Base-by-base conservation (phyloP, 2,113 vertebrate genomes). In the Labeo catla region DNA sequence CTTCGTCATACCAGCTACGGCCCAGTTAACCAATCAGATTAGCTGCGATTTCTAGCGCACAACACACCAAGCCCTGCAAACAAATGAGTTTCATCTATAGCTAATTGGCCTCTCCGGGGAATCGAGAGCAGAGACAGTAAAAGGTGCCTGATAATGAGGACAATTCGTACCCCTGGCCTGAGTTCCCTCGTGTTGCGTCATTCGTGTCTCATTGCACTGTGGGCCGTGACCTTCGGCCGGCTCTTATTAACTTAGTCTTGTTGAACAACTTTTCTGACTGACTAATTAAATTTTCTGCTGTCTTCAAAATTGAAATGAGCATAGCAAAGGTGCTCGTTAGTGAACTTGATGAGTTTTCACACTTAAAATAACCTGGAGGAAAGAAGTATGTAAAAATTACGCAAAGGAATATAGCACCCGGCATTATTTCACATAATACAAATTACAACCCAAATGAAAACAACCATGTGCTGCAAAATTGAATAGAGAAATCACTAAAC, bases 41-140 rank as follows among this genome's bases (percentile, higher is more conserved):
- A 83, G 28, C 73, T 50, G 50, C 63, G n/a, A 57, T 81, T 52
- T 70, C n/a, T n/a, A 47, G 80, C 9, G 28, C 50, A 43, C 36
- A 28, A 72, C 76, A 81, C 43, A 81, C 61, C 57, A 57, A 84
- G 19, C n/a, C 70, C 12, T 16, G 8, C 57, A 82, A 84, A 76
- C 76, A 86, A 89, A 88, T 12, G 43, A 80, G 73, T 54, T 73
- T 78, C 47, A 68, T 86, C 76, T 81, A 50, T 43, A 70, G 80
- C 85, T 91, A 89, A 91, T 91, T 91, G 88, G 85, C 80, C 57
- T 88, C 87, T 83, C 54, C 1, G 54, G 83, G 84, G 87, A 89
- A 72, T 57, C 59, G 61, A 49, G 84, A 68, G 63, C 28, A 66
- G 21, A 86, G 63, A 86, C 70, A 82, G 45, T 76, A 50, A 74